Evolutionary conservation across 1,140 invertebrate genomes (phyloP), one percentile per base, ranked within the genome.

Genomic region (Akabosia matsudoensis): DNA sequence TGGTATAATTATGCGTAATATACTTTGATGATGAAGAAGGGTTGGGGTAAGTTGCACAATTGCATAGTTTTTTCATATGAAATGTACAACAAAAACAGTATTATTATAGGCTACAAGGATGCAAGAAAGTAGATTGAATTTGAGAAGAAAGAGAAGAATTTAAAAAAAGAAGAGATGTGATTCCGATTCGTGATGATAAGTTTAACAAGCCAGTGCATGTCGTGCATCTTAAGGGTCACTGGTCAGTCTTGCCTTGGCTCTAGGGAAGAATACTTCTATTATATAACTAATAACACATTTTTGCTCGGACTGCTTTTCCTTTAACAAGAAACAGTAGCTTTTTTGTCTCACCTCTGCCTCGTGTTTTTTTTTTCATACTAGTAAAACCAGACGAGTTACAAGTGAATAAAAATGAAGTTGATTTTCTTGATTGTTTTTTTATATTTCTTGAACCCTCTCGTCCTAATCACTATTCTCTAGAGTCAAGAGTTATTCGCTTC

Each of bases 341-440:
- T 61, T 7, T 10, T 61, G 54, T 3, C 24, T 7, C 24, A 24
- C 7, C 24, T 24, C n/a, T 61, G 54, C 24, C 54, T 45, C 54
- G n/a, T 67, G 22, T 30, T 30, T 7, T 22, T 67, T 7, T 67
- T 28, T 22, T 30, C 22, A 67, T 7, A 28, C 61, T 22, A 61
- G 7, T 28, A 22, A 13, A 4, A 56, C 54, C 54, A 56, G 24
- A 31, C 61, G 26, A 67, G 26, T 31, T 30, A n/a, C 7, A 67
- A 2, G 31, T 13, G n/a, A 14, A 61, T 61, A 14, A 28, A 7
- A 31, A 67, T 30, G 28, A 67, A 67, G 61, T 67, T 67, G 61
- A 67, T 67, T 67, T 67, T 61, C 61, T 22, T 67, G 61, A 67
- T 67, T 67, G 61, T 24, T 67, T 67, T 67, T 30, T 30, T 67